These are phyloP conservation scores for Cybosia mesomella DNA, from an alignment of 2,888 invertebrate genomes.

Conservation along the genomic window DNA sequence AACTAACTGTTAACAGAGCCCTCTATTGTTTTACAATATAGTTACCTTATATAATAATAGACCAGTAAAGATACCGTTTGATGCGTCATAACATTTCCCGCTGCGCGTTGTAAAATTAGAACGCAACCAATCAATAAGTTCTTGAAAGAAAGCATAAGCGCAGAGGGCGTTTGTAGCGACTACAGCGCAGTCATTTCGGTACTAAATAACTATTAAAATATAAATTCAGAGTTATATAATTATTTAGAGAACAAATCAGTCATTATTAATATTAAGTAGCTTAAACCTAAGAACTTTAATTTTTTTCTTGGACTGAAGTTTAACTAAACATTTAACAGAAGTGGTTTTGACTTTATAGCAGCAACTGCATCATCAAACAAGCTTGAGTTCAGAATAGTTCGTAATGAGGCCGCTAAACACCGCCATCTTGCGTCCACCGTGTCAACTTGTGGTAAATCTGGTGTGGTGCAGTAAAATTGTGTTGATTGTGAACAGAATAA, in stretches of 20 bases:
- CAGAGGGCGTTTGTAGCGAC: constrained; percentile 72
- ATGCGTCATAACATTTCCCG: constrained; percentile 58
- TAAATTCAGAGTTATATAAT: background rate
- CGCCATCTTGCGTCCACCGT: constrained; percentile 82
- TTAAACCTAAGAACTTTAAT: background rate
- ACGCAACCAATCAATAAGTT: constrained; percentile 74
- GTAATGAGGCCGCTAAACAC: constrained; percentile 65
- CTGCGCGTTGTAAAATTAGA: constrained; percentile 62
- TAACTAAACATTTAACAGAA: constrained; percentile 9
- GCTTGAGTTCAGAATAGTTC: constrained; percentile 35
- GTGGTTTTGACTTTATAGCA: constrained; percentile 45
- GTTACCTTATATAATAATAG: constrained; percentile 60
- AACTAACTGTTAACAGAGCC: constrained; percentile 58
- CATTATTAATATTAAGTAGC: background rate
- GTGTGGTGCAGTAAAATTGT: constrained; percentile 75
- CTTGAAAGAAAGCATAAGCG: constrained; percentile 36
- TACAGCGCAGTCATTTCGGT: constrained; percentile 49
- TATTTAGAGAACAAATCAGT: background rate
- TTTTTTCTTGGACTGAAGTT: background rate
- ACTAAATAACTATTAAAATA: constrained; percentile 8
- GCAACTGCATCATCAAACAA: constrained; percentile 36
- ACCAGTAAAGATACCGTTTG: constrained; percentile 51
- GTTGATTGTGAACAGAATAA: constrained; percentile 69
- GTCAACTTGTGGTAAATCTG: constrained; percentile 76
- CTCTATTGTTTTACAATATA: constrained; percentile 68